These are phyloP conservation scores for Pycnonotus jocosus DNA, from an alignment of 2,113 vertebrate species.

Conservation along the genomic window DNA sequence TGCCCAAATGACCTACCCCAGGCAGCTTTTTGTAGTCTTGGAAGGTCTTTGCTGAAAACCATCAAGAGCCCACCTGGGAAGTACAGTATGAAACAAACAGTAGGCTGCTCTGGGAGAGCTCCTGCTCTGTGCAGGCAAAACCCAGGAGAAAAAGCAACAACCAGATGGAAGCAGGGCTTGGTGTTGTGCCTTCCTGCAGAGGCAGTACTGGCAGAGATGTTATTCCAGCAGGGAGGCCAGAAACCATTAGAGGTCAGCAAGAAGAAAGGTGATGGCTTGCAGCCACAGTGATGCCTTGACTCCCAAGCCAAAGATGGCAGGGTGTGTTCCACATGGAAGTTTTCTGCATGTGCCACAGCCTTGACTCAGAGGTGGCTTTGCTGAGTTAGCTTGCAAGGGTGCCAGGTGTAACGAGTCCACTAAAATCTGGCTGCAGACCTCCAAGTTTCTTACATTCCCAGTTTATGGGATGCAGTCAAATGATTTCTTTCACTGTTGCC, in stretches of 20 bases:
- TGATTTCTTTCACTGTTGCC: not conserved
- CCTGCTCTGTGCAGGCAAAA: not conserved
- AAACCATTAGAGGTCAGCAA: not conserved
- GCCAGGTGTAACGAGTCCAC: not conserved
- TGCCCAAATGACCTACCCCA: not conserved
- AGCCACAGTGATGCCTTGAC: accelerated
- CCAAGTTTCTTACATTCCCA: not conserved
- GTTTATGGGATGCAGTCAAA: not conserved
- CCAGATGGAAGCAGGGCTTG: not conserved
- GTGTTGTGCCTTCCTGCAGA: not conserved
- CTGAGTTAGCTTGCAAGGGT: not conserved
- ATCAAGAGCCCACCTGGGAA: not conserved
- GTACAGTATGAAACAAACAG: not conserved
- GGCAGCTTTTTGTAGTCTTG: not conserved
- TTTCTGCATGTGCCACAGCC: not conserved
- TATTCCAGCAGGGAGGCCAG: not conserved
- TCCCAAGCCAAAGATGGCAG: not conserved
- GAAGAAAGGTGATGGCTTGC: not conserved
- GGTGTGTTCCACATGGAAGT: not conserved
- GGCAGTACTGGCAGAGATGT: accelerated
- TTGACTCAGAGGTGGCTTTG: not conserved
- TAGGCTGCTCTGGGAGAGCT: not conserved
- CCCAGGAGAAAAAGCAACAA: not conserved
- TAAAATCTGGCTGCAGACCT: not conserved
- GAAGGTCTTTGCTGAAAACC: not conserved